A percentile compares a stretch with the other conserved stretches of the same genome.
phyloP scores from a whole-genome alignment of 2,797 vertebrate genomes.

The Gobionotothen gibberifrons region DNA sequence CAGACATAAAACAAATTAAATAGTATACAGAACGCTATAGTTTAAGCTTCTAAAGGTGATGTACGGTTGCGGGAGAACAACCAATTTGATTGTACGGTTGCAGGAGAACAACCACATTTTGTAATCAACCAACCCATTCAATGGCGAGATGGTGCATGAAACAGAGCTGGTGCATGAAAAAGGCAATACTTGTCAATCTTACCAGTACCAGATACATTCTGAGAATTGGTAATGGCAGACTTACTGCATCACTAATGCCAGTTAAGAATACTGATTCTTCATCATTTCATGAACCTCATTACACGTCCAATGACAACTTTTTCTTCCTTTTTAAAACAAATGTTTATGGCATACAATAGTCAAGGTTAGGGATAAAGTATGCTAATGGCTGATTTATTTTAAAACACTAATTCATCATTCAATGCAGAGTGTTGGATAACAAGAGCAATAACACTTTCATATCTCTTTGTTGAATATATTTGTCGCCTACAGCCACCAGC shows the following conservation, averaged over 20 bases:
- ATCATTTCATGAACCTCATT: not conserved
- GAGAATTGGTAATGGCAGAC: no score
- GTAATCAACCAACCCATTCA: no score
- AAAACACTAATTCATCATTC: not conserved
- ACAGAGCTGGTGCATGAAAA: no score
- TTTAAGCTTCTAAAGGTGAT: not conserved
- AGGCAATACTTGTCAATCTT: no score
- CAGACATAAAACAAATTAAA: constrained; percentile 14
- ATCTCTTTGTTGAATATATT: not conserved
- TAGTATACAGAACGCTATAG: not conserved
- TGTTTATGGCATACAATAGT: not conserved
- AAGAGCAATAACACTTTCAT: not conserved
- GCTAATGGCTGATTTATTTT: not conserved
- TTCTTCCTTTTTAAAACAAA: not conserved
- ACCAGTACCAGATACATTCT: not conserved
- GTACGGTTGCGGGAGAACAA: not conserved
- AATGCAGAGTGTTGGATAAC: not conserved
- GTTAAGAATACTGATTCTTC: not conserved
- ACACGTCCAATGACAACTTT: fast-evolving
- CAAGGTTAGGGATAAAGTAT: not conserved
- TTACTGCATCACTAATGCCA: not conserved
- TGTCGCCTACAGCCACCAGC: constrained; percentile 2
- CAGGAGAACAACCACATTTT: no score
- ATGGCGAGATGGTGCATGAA: no score
- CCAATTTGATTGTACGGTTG: no score